These are phyloP conservation scores for Parnassius orleans DNA, from an alignment of 2,888 invertebrate genomes.

Conservation along the genomic window DNA sequence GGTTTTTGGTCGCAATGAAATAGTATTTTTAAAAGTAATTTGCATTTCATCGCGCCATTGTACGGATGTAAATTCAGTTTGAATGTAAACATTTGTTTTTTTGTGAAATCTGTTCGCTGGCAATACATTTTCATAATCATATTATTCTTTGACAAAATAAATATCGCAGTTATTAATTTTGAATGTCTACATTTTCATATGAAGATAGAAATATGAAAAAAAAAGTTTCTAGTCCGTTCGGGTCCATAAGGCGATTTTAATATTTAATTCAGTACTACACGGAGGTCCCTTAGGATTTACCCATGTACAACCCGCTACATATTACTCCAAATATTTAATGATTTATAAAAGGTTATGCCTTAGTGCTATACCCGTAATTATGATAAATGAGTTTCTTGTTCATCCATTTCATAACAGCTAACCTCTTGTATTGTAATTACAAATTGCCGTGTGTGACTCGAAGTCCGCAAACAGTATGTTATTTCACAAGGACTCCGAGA, in stretches of 20 bases:
- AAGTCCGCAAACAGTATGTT: constrained; percentile 17
- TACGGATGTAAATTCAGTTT: constrained; percentile 22
- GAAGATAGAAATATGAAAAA: too few species aligned
- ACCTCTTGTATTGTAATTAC: constrained; percentile 5
- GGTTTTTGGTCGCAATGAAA: constrained; percentile 9
- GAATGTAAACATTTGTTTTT: constrained; percentile 16
- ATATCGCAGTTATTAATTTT: too few species aligned
- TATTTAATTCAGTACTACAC: too few species aligned
- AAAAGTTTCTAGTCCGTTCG: too few species aligned
- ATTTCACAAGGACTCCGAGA: constrained; percentile 15
- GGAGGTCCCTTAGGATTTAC: too few species aligned
- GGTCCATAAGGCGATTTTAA: too few species aligned
- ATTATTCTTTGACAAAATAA: neutral
- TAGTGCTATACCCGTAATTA: too few species aligned
- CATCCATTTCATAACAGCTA: neutral
- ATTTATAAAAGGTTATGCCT: too few species aligned
- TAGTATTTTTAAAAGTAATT: constrained; percentile 22
- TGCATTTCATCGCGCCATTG: constrained; percentile 20
- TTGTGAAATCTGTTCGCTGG: constrained; percentile 14
- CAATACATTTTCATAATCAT: constrained; percentile 15
- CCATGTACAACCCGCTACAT: too few species aligned
- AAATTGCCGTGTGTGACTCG: constrained; percentile 4
- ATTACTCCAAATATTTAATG: too few species aligned
- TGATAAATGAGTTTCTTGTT: neutral
- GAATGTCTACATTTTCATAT: too few species aligned